Base-by-base conservation (phyloP, 2,113 vertebrate genomes). In the Sisor rabdophorus region DNA sequence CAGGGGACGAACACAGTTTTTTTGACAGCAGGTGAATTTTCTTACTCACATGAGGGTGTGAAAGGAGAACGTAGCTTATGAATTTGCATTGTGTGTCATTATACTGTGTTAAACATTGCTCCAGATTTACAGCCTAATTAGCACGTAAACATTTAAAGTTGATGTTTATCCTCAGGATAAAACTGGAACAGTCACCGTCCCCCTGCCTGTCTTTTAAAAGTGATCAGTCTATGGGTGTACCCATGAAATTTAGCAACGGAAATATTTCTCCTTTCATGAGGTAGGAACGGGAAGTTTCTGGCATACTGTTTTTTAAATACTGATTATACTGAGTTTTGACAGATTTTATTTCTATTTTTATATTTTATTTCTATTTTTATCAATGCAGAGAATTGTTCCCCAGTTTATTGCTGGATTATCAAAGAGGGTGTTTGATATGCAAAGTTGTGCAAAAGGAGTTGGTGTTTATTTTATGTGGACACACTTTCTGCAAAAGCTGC, bases 121-220 rank as follows among this genome's bases (percentile, higher is more conserved):
- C 11, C 20, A 36, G 30, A 64, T 40, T 64, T 36, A 40, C 19
- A 64, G 20, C 40, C 10, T 64, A 40, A 11, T 40, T 28, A 26
- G 32, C 26, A 61, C n/a, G n/a, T n/a, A n/a, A n/a, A n/a, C n/a
- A 11, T 40, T 64, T n/a, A 2, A 10, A n/a, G 8, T 64, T 64
- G 11, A 28, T 2, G 5, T 71, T 55, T 32, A n/a, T 55, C 12
- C 12, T 15, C 53, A 55, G 24, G 52, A 26, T 11, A 12, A 78
- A 30, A 47, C 48, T n/a, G 10, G 68, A 20, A 19, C 44, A 20
- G 12, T 11, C 22, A n/a, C 16, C 56, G 15, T 78, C 76, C 26
- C 76, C 69, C 6, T 64, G 58, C 55, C 20, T 63, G 28, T 72
- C 76, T 63, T 17, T 20, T 17, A 15, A 11, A 56, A 72, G 76